Base-by-base conservation (phyloP, 1,140 invertebrate genomes). In the Musca domestica region DNA sequence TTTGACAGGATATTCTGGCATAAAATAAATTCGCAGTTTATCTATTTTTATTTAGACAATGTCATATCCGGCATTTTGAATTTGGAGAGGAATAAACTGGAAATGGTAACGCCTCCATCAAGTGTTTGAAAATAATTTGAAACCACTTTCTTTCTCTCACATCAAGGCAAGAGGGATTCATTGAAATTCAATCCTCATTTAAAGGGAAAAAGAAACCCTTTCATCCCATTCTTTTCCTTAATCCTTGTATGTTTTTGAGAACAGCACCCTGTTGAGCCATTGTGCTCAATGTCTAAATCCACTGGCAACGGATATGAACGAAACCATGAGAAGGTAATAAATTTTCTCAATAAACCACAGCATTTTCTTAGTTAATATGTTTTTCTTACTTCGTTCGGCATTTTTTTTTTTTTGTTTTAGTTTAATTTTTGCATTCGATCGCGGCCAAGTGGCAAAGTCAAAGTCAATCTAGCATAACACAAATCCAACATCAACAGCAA, bases 361-460 rank as follows among this genome's bases (percentile, higher is more conserved):
- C 22, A 34, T 17, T 61, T 61, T 58, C 7, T 61, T 61, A 19
- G 6, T 20, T 34, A 15, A 15, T 15, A 9, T 15, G 27, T n/a
- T 58, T 58, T 22, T n/a, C 30, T 19, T n/a, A n/a, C 10, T 10
- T 25, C 41, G 27, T 20, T 34, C n/a, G n/a, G n/a, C n/a, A 25
- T 25, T n/a, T 58, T 30, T 20, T 61, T 17, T 34, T 34, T 48
- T 65, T 30, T 25, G 41, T 41, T 41, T 41, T 12, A n/a, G 6
- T 23, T 52, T 30, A 25, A 48, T 23, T 65, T 48, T 25, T 22
- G 61, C 20, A 61, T 61, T 61, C 34, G 56, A 41, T 19, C 34
- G 56, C 56, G n/a, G 56, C 64, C 64, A 65, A 65, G 64, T 65
- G 64, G 41, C 64, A 65, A 51, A 65, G 64, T 65, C 64, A 65